Base-by-base conservation (phyloP, 2,797 vertebrate species). In the Aythya fuligula region DNA sequence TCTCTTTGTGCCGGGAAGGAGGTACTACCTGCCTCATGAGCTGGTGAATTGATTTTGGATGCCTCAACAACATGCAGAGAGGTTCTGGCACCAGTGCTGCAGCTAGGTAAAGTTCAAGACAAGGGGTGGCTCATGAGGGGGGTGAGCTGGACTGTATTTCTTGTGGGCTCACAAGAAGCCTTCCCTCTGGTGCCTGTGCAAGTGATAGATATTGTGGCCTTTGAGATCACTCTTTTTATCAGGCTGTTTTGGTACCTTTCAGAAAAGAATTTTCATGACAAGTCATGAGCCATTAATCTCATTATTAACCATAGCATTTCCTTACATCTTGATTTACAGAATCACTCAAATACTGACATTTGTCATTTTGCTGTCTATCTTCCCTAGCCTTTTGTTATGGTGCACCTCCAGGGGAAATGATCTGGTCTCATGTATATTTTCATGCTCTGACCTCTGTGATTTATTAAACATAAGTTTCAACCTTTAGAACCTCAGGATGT, bases 241-340 rank as follows among this genome's bases (percentile, higher is more conserved):
- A 67, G 13, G 12, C 8, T 11, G 51, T 58, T 90, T 64, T 39
- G 45, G 51, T 89, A 78, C 70, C 62, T 78, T 90, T 95, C 89
- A 93, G 79, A 76, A 86, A 93, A 95, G 82, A 94, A 95, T 96
- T 95, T 89, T 70, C 85, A 86, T 67, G 79, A 65, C 60, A 82
- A 90, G 51, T 86, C 74, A 67, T 41, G 51, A 95, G 61, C 78
- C 60, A 79, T 96, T 93, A 94, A 93, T 95, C 94, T 93, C 4
- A 1, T 0, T 1, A 30, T 60, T 86, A 95, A 92, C 57, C 80
- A 71, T 89, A 95, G 83, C 75, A 87, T 87, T 94, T 92, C 77
- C 65, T 77, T 92, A 71, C 43, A 89, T 16, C 18, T 49, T 69
- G 75, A 67, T 87, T 96, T 87, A 85, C 65, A 85, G 39, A 36